These are phyloP conservation scores for Aegithalos caudatus DNA, from an alignment of 2,113 vertebrate genomes.

Conservation along the genomic window DNA sequence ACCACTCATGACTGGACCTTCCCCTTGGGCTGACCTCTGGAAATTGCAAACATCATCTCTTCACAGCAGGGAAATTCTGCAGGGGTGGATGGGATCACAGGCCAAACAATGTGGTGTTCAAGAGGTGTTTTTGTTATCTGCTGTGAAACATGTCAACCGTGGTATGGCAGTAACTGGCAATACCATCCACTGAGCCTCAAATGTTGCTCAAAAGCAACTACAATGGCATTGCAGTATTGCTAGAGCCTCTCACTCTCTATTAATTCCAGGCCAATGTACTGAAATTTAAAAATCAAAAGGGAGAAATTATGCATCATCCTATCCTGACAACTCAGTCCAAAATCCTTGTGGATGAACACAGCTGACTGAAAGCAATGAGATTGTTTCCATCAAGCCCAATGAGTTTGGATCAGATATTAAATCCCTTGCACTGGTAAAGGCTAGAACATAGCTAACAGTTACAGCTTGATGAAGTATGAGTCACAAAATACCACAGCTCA, in stretches of 20 bases:
- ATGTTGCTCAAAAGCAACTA: background rate
- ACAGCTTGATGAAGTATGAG: slow-evolving; percentile 2
- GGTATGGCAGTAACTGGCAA: background rate
- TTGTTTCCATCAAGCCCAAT: background rate
- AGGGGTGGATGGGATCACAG: background rate
- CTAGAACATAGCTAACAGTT: background rate
- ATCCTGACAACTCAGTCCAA: background rate
- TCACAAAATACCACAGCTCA: slow-evolving; percentile 11
- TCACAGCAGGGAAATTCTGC: background rate
- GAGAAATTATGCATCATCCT: background rate
- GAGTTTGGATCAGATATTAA: background rate
- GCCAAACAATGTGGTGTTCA: background rate
- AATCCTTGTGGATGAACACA: background rate
- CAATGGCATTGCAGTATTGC: background rate
- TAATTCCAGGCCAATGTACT: background rate
- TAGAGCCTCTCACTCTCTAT: background rate
- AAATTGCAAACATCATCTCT: background rate
- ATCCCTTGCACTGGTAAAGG: background rate
- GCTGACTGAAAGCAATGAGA: background rate
- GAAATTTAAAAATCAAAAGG: background rate
- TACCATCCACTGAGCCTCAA: background rate
- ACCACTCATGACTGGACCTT: background rate
- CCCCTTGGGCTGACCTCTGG: background rate
- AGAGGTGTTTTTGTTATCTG: background rate
- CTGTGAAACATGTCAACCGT: background rate